Evolutionary conservation across 2,888 invertebrate species (phyloP), one percentile per base, ranked within the genome.

Genomic region (Spodoptera exigua): DNA sequence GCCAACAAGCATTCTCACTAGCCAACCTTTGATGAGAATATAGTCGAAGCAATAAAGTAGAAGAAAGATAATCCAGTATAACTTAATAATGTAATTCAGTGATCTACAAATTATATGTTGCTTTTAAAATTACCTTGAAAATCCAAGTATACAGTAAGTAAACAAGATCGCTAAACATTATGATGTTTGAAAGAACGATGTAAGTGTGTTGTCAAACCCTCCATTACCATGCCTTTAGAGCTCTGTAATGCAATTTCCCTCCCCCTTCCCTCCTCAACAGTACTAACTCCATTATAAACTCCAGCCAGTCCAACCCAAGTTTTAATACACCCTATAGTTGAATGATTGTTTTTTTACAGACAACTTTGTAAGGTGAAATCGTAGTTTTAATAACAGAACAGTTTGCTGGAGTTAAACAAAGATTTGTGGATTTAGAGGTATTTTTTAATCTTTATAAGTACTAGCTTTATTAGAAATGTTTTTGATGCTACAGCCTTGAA

Each of bases 251-350:
- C 74, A 62, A 74, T 70, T 75, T 71, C 27, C 27, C 27, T 27
- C 27, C 27, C 9, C 27, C 27, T n/a, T n/a, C 27, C 27, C 27
- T 27, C 27, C 7, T 27, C 27, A 27, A 27, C 27, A 54, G 53
- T 64, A 7, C 44, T 65, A 71, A 71, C 76, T 71, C 51, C 56
- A 71, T 71, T 71, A 71, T 44, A 54, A 71, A 60, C 41, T 75
- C 60, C 17, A 39, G 49, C 58, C n/a, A 12, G 49, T 36, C 39
- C 36, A 45, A 14, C 13, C 21, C 36, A 56, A 71, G 52, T 75
- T 72, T 70, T 70, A 75, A 60, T 66, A 32, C 54, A 34, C 36
- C 34, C 40, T 44, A 36, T 41, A 41, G 14, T 16, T 27, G 27
- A 34, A 12, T 27, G 47, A 60, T 45, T 40, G 51, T 60, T 69